A percentile compares a stretch with the other conserved stretches of the same genome.
Conservation (phyloP, 2,888 invertebrate genomes). For the Cerastis leucographa region DNA sequence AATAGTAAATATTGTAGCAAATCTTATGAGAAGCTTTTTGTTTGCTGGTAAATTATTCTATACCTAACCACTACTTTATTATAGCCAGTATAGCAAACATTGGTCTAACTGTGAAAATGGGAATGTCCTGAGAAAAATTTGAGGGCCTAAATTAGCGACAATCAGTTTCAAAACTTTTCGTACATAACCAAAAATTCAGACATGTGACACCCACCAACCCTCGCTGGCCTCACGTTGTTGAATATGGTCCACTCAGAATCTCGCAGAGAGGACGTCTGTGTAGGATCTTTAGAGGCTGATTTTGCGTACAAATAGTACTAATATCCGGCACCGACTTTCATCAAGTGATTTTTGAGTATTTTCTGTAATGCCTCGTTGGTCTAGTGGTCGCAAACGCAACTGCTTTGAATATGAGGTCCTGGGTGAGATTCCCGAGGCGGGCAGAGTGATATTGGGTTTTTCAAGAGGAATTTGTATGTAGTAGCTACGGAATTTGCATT, state of each 20-base stretch:
- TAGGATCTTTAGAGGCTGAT: background rate
- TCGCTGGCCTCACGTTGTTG: background rate
- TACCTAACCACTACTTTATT: background rate
- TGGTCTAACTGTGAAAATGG: background rate
- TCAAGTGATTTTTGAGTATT: background rate
- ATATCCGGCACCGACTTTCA: background rate
- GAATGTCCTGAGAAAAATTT: background rate
- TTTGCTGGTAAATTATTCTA: background rate
- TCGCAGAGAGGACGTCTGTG: background rate
- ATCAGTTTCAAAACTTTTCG: background rate
- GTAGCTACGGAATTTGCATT: too few species aligned
- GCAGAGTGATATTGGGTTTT: too few species aligned
- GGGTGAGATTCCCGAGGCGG: too few species aligned
- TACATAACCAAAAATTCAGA: background rate
- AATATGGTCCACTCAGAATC: background rate
- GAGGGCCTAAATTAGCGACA: background rate
- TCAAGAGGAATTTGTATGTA: too few species aligned
- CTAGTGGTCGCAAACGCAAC: too few species aligned
- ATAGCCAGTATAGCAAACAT: background rate
- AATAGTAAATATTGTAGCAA: constrained; percentile 33
- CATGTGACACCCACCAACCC: background rate
- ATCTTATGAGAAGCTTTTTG: background rate
- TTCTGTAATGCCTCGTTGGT: too few species aligned
- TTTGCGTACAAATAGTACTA: background rate
- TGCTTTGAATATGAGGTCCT: too few species aligned